Base-by-base conservation (phyloP, 2,113 vertebrate species). In the Uropsilus gracilis region DNA sequence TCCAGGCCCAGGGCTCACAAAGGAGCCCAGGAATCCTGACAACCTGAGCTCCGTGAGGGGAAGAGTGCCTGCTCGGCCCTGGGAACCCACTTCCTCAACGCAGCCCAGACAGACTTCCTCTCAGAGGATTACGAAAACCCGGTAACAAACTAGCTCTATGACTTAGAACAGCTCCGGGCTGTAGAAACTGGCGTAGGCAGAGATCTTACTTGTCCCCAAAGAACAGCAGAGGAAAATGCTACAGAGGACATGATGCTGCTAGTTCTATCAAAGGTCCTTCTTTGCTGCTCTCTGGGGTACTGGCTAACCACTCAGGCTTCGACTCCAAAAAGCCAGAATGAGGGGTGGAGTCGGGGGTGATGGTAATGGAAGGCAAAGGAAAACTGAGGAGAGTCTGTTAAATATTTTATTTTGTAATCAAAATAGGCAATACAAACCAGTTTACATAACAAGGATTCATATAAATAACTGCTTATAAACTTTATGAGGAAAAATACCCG, bases 351-450 rank as follows among this genome's bases (percentile, higher is more conserved):
- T 11, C 61, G 32, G 71, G 46, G 48, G 50, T 30, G 26, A 48
- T 57, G 10, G 24, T 46, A 30, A 94, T 26, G 24, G 77, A 92
- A 95, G 20, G 75, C 64, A 64, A 84, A 10, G 17, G 82, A 34
- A 96, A 90, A 94, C 90, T 39, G 34, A 39, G 0, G 18, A 93
- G 37, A 32, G 53, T 94, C 53, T 90, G 89, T 92, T 96, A 94
- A 95, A 92, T 78, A 72, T 72, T 98, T 98, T 98, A 97, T 98
- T 98, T 93, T 94, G 83, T 68, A 96, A 42, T 95, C 92, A 94
- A 98, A 97, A 97, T 6, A 93, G 22, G 73, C 94, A 32, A 48
- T 98, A 98, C 97, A 98, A 98, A 98, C 90, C 64, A 71, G 66
- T 0, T 77, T 76, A 81, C 4, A 95, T 98, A 96, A 97, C 95